These are phyloP conservation scores for Pachyseris speciosa DNA, from an alignment of 64 coral and sea anemone species.

Conservation along the genomic window DNA sequence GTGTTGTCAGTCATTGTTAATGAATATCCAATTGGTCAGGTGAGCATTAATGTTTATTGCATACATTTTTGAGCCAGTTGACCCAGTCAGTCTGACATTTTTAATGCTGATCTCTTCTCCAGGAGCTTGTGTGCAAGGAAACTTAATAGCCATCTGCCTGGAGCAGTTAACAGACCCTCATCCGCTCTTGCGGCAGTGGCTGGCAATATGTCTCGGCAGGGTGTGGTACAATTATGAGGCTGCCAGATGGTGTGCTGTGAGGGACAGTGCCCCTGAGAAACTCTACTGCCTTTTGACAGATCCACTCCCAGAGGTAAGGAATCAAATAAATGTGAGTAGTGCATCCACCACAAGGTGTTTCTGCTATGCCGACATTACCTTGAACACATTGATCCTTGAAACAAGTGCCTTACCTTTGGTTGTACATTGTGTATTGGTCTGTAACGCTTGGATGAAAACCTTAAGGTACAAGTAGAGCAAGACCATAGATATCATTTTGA, in stretches of 20 bases:
- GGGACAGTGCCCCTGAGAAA: constrained; percentile 96
- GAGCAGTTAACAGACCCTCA: constrained; percentile 95
- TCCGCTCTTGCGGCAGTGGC: constrained; percentile 88
- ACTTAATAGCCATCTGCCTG: constrained; percentile 96
- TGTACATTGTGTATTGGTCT: no score
- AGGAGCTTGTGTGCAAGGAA: constrained; percentile 98
- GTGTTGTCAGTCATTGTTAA: constrained; percentile 95
- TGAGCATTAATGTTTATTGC: constrained; percentile 6
- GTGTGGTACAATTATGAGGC: constrained; percentile 92
- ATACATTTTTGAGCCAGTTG: no score
- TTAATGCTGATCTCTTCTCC: background rate
- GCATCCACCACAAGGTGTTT: no score
- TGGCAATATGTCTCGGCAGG: constrained; percentile 91
- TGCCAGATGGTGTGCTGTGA: constrained; percentile 95
- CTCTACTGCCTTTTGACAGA: constrained; percentile 90
- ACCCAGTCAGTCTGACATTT: background rate
- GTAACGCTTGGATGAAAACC: no score
- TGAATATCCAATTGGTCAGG: constrained; percentile 86
- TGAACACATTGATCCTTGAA: no score
- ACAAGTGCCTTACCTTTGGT: no score
- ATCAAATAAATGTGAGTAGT: no score
- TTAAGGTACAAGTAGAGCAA: no score
- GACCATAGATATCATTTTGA: no score
- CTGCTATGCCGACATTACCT: background rate
- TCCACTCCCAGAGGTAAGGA: constrained; percentile 88